Percentiles rank a stretch among this genome's conserved stretches.
Conservation (phyloP, 2,797 vertebrate species). For the Gallirallus australis region DNA sequence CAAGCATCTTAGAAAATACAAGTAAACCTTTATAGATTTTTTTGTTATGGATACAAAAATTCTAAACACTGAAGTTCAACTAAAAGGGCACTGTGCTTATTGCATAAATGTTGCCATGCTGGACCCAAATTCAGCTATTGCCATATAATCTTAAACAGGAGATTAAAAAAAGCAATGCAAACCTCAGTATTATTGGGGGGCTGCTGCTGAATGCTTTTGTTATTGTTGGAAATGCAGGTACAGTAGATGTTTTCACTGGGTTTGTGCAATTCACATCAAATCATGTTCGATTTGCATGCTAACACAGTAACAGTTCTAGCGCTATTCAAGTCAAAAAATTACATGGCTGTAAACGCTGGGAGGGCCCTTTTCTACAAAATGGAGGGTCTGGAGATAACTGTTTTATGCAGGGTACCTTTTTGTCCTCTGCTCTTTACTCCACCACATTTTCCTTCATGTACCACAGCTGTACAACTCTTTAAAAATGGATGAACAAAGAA, state of each 20-base stretch:
- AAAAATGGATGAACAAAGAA: background rate
- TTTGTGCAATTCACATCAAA: background rate
- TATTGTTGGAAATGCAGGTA: background rate
- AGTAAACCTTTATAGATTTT: background rate
- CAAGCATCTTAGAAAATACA: background rate
- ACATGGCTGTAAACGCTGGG: background rate
- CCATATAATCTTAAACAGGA: background rate
- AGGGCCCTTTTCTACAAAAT: background rate
- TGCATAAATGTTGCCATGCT: background rate
- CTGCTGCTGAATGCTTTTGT: background rate
- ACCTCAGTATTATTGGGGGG: background rate
- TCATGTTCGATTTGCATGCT: rapidly evolving
- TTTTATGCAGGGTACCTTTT: background rate
- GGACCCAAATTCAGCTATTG: background rate
- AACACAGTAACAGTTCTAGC: rapidly evolving
- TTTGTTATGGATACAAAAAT: background rate
- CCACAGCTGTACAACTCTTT: background rate
- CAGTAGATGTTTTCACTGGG: background rate
- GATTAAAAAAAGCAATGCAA: background rate
- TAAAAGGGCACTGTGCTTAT: background rate
- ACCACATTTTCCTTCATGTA: background rate
- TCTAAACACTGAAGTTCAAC: background rate
- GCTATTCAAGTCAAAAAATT: background rate
- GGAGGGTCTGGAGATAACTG: background rate
- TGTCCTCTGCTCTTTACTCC: background rate